Percentiles rank a stretch among this genome's conserved stretches.
These are phyloP conservation scores for Cyprinodon brontotheroides DNA, from an alignment of 2,113 vertebrate genomes.

Conservation along the genomic window DNA sequence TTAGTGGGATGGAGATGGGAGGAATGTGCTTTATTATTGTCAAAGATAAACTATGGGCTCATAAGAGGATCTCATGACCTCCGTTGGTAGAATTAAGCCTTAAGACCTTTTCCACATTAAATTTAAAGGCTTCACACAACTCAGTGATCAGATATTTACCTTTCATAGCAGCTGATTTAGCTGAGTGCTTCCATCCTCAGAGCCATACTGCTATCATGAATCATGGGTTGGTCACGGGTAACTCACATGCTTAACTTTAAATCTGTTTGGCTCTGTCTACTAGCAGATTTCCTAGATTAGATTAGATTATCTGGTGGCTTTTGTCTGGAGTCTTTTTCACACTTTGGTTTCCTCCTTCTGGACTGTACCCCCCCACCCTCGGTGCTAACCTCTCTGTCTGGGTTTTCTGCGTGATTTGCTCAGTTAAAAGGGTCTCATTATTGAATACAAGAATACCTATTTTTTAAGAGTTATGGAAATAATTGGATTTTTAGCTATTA, in stretches of 20 bases:
- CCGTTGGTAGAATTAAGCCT: not conserved
- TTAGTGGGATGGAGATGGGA: not conserved
- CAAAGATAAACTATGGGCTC: not conserved
- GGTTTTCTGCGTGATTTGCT: slow-evolving; percentile 23
- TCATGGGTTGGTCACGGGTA: slow-evolving; percentile 1
- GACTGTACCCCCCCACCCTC: slow-evolving; percentile 19
- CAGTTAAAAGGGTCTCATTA: not conserved
- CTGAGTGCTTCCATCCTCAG: not conserved
- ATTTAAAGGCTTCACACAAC: not conserved
- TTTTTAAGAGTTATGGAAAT: too few species aligned
- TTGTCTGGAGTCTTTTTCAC: slow-evolving; percentile 13
- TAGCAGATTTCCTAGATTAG: slow-evolving; percentile 2
- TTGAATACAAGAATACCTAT: too few species aligned
- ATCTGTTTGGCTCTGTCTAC: not conserved
- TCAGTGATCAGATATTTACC: not conserved
- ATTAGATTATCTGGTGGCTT: slow-evolving; percentile 4
- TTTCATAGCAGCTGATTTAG: not conserved
- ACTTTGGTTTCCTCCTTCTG: slow-evolving; percentile 32
- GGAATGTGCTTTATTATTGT: not conserved
- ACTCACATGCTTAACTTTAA: not conserved
- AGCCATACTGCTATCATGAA: not conserved
- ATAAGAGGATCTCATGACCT: not conserved
- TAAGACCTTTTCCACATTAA: not conserved
- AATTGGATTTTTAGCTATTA: too few species aligned
- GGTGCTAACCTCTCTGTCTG: slow-evolving; percentile 40